Conservation (phyloP, 2,797 vertebrate species). For the Scleropages formosus region DNA sequence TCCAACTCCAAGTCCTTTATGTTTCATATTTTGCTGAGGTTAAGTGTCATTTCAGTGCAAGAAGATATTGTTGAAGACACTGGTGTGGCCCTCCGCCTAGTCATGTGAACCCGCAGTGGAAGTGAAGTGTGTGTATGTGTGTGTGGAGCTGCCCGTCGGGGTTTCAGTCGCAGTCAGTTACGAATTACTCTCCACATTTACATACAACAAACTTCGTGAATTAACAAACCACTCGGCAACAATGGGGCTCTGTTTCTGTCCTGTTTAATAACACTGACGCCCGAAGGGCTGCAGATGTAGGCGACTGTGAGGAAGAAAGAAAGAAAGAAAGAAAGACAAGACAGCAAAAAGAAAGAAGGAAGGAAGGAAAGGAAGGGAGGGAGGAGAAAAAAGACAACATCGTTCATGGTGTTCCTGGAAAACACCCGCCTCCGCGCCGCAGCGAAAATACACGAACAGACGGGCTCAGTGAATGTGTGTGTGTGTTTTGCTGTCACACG, state of each 20-base stretch:
- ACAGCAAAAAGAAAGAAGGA: conserved; percentile 20
- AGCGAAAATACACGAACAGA: not conserved
- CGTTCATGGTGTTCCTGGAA: conserved; percentile 25
- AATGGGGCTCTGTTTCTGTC: no score
- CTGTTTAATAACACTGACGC: conserved; percentile 13
- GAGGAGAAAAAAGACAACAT: conserved; percentile 14
- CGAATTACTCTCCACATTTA: not conserved
- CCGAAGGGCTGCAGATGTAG: conserved; percentile 34
- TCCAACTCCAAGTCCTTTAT: no score
- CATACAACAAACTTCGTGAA: no score
- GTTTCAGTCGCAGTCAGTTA: not conserved
- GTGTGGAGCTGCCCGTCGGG: no score
- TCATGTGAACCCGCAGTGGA: no score
- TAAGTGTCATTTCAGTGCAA: no score
- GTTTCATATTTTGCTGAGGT: no score
- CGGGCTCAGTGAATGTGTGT: no score
- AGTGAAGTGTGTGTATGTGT: not conserved
- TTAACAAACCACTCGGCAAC: no score
- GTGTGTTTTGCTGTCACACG: no score
- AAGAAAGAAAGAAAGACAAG: conserved; percentile 5
- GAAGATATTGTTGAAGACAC: no score
- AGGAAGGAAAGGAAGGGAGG: conserved; percentile 21
- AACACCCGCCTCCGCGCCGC: conserved; percentile 19
- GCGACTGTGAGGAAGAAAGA: conserved; percentile 32
- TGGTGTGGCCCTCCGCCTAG: no score